Conservation (phyloP, 2,113 vertebrate species). For the Oenanthe melanoleuca region DNA sequence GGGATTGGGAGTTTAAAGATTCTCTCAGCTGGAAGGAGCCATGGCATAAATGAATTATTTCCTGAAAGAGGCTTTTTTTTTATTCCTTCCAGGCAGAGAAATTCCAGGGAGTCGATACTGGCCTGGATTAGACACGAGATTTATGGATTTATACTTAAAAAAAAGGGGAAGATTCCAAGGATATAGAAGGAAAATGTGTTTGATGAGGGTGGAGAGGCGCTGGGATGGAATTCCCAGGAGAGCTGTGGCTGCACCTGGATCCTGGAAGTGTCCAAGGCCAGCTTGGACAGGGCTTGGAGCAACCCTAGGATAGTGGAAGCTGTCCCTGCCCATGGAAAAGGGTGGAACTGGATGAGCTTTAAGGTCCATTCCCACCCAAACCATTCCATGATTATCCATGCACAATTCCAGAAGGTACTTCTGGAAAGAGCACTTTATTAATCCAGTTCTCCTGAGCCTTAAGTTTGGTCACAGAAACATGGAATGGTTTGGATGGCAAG, state of each 20-base stretch:
- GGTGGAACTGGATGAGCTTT: background rate
- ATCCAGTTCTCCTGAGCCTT: rapidly evolving
- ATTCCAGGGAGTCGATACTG: rapidly evolving
- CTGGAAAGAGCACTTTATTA: background rate
- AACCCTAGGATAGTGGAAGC: background rate
- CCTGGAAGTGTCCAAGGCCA: background rate
- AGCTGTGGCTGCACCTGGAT: background rate
- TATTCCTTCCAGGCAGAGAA: background rate
- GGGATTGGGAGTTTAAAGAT: background rate
- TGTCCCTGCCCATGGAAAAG: background rate
- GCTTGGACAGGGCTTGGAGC: rapidly evolving
- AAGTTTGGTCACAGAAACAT: background rate
- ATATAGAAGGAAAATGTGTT: background rate
- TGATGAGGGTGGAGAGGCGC: background rate
- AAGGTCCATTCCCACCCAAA: background rate
- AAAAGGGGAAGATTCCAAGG: background rate
- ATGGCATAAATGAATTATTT: background rate
- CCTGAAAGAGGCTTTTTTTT: background rate
- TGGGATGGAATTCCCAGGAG: background rate
- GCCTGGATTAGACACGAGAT: background rate
- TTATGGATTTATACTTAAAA: background rate
- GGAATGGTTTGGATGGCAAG: background rate
- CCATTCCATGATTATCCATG: background rate
- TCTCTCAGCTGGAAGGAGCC: background rate
- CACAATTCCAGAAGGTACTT: background rate